A percentile compares a stretch with the other conserved stretches of the same genome.
These are phyloP conservation scores for Frankliniella intonsa DNA, from an alignment of 2,888 invertebrate genomes.

Conservation along the genomic window DNA sequence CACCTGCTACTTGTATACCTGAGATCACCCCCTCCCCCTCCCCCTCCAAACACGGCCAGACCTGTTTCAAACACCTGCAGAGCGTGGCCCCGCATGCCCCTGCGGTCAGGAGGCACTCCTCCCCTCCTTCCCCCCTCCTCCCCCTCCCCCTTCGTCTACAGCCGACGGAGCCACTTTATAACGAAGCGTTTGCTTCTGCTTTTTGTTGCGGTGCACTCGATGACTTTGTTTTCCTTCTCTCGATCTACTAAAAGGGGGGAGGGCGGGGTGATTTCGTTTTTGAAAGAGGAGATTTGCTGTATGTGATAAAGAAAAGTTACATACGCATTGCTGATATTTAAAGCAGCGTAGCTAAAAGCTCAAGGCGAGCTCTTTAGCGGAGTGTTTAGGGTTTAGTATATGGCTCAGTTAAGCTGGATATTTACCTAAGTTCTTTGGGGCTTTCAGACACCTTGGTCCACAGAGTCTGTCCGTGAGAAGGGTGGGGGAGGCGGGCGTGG, in stretches of 20 bases:
- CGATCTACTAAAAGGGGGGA: background rate
- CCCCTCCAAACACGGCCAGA: background rate
- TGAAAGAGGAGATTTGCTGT: background rate
- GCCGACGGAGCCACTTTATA: background rate
- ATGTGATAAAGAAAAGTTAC: no score
- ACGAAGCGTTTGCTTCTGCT: background rate
- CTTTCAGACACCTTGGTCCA: no score
- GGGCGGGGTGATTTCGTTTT: background rate
- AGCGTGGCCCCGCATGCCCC: background rate
- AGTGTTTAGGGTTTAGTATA: no score
- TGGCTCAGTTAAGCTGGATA: no score
- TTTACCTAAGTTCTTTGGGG: no score
- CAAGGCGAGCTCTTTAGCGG: no score
- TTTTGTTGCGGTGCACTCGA: background rate
- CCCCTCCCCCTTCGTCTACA: background rate
- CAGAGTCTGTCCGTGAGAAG: no score
- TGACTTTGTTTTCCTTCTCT: background rate
- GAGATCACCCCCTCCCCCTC: background rate
- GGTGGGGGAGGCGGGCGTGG: no score
- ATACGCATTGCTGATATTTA: no score
- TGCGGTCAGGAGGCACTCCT: background rate
- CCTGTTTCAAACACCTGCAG: background rate
- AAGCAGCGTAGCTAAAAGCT: no score
- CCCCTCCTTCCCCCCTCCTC: background rate
- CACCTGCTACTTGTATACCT: background rate